A percentile compares a stretch with the other conserved stretches of the same genome.
Conservation (phyloP, 2,888 invertebrate genomes). For the Steinernema hermaphroditum region DNA sequence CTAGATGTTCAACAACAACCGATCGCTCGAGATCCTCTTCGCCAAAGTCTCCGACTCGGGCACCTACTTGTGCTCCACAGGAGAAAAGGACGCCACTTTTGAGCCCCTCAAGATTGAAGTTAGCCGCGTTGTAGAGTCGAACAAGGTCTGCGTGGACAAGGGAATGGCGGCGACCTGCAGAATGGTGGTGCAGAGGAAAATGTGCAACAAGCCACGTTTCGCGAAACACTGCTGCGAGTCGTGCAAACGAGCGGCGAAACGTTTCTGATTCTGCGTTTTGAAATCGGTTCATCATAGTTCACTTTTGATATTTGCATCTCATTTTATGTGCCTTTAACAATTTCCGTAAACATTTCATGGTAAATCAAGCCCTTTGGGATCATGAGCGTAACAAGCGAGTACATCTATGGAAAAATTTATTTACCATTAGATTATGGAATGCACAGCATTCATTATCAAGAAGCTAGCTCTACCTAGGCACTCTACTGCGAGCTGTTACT, state of each 20-base stretch:
- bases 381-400: too few species aligned
- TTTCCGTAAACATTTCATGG: too few species aligned
- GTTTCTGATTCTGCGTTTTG: not conserved
- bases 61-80: constrained; percentile 7
- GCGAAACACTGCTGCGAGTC: constrained; percentile 59
- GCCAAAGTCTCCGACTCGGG: constrained; percentile 7
- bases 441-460: too few species aligned
- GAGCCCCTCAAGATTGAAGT: not conserved
- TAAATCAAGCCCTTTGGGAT: too few species aligned
- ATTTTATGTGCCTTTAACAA: not conserved
- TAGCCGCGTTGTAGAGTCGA: not conserved
- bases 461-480: too few species aligned
- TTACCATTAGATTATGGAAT: too few species aligned
- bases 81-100: not conserved
- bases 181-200: constrained; percentile 50
- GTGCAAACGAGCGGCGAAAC: constrained; percentile 39
- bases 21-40: not conserved
- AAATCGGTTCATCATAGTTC: not conserved
- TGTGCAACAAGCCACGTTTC: constrained; percentile 59
- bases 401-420: too few species aligned
- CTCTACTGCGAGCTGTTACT: too few species aligned
- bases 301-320: not conserved
- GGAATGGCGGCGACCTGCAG: constrained; percentile 50
- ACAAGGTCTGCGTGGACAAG: constrained; percentile 40
- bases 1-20: not conserved